phyloP scores from a whole-genome alignment of 2,888 invertebrate genomes.

The Cylindroiulus punctatus region DNA sequence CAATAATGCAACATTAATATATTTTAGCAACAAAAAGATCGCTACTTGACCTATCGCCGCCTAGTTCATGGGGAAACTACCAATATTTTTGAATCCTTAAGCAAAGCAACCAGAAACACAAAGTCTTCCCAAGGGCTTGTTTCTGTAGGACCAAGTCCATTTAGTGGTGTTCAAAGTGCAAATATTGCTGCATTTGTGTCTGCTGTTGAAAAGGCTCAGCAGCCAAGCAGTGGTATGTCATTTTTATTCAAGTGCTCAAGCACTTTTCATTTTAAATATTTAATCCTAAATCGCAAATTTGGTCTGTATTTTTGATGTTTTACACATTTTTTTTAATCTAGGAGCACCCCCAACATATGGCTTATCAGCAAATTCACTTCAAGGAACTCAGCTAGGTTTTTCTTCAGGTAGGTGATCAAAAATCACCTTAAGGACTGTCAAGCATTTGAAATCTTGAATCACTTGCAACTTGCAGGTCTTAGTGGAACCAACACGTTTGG shows the following conservation, averaged over 20 bases:
- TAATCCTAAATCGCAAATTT: too few species aligned
- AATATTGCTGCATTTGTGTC: conserved; percentile 56
- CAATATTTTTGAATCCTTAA: conserved; percentile 76
- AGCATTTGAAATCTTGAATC: not conserved
- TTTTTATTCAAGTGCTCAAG: not conserved
- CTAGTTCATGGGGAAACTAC: conserved; percentile 80
- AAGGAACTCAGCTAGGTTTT: not conserved
- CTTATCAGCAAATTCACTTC: not conserved
- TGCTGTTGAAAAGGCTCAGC: conserved; percentile 57
- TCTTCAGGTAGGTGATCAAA: not conserved
- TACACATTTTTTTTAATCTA: not conserved
- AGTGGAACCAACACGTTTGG: conserved; percentile 44
- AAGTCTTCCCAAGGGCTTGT: not conserved
- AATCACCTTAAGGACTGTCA: not conserved
- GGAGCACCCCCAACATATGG: not conserved
- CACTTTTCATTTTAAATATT: not conserved
- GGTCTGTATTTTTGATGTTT: not conserved
- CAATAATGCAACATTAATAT: not conserved
- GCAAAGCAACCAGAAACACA: not conserved
- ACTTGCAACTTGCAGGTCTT: not conserved
- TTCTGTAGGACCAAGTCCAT: conserved; percentile 57
- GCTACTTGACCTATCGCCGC: conserved; percentile 82
- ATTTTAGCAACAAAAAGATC: conserved; percentile 75
- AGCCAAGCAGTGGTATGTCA: conserved; percentile 54
- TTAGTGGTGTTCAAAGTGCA: conserved; percentile 53